These are phyloP conservation scores for Probaryconus sp. DNA, from an alignment of 1,140 invertebrate species.

Conservation along the genomic window DNA sequence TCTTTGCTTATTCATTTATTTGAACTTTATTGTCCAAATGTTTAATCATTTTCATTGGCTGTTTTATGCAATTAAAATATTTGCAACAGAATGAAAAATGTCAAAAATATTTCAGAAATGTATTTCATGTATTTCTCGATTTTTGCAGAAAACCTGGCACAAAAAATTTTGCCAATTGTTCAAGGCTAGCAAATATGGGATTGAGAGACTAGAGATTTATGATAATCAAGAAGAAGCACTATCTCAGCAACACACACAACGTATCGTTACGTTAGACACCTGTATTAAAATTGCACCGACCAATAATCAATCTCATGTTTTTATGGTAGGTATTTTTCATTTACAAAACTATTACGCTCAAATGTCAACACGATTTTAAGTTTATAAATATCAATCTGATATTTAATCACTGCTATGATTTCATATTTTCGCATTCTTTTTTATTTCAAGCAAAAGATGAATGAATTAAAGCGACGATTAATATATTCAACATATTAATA, in stretches of 20 bases:
- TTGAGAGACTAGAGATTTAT: slow-evolving; percentile 90
- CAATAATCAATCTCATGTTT: slow-evolving; percentile 79
- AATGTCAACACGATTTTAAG: too few relatives aligned
- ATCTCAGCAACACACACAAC: slow-evolving; percentile 81
- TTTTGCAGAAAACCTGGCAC: slow-evolving; percentile 85
- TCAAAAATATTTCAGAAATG: slow-evolving; percentile 13
- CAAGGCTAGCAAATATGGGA: slow-evolving; percentile 88
- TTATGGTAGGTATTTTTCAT: slow-evolving; percentile 76
- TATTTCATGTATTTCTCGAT: slow-evolving; percentile 30
- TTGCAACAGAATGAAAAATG: not conserved
- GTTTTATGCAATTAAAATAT: not conserved
- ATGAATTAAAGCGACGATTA: too few relatives aligned
- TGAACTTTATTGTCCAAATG: too few relatives aligned
- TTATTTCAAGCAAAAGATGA: too few relatives aligned
- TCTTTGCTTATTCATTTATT: too few relatives aligned
- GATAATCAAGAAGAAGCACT: slow-evolving; percentile 85
- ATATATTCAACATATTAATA: too few relatives aligned
- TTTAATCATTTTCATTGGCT: too few relatives aligned
- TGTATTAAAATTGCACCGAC: slow-evolving; percentile 89
- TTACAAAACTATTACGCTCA: too few relatives aligned
- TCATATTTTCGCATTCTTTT: too few relatives aligned
- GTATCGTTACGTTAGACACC: slow-evolving; percentile 89
- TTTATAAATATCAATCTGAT: too few relatives aligned
- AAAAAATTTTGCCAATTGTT: slow-evolving; percentile 87
- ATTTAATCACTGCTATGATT: too few relatives aligned